Evolutionary conservation across 1,140 invertebrate genomes (phyloP), one percentile per base, ranked within the genome.

Genomic region (Cardiocondyla obscurior): DNA sequence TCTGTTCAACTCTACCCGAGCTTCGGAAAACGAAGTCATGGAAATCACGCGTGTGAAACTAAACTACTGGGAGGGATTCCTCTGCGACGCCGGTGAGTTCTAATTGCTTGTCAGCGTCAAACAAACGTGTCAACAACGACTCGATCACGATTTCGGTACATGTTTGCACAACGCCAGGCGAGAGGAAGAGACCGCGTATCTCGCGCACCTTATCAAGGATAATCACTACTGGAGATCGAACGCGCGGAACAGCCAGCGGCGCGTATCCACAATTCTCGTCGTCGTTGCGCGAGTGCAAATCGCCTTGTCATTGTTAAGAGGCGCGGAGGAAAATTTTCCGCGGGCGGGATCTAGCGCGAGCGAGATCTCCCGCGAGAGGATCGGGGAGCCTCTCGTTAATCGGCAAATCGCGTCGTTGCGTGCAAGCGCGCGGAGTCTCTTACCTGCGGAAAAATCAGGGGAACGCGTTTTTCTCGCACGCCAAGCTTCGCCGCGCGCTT

Each of bases 401-500:
- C 19, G 49, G 7, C 44, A 8, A 6, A 30, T 22, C 36, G 22
- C 33, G 19, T 8, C n/a, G n/a, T n/a, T n/a, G 19, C 4, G 12
- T 10, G 30, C n/a, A 19, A 10, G 10, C 12, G 14, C 39, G 39
- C 39, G 39, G 8, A 3, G 8, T 19, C 14, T 51, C 58, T 76
- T 49, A 76, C 73, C 57, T 76, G 57, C 4, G 42, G 42, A 76
- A 51, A n/a, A 76, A n/a, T 49, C 30, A 36, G 30, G 55, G 30
- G 3, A 30, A 53, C n/a, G 14, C 4, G 16, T 28, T 42, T 8
- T 42, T 6, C 28, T n/a, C 10, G 25, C 28, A 10, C 10, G 25
- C 2, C 14, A 25, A 12, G 42, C 0, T 25, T n/a, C 51, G 8
- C 16, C 25, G 42, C 3, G 22, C 16, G 64, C 14, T 28, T 16